Evolutionary conservation across 2,888 invertebrate species (phyloP).

Genomic region (Craniophora ligustri): DNA sequence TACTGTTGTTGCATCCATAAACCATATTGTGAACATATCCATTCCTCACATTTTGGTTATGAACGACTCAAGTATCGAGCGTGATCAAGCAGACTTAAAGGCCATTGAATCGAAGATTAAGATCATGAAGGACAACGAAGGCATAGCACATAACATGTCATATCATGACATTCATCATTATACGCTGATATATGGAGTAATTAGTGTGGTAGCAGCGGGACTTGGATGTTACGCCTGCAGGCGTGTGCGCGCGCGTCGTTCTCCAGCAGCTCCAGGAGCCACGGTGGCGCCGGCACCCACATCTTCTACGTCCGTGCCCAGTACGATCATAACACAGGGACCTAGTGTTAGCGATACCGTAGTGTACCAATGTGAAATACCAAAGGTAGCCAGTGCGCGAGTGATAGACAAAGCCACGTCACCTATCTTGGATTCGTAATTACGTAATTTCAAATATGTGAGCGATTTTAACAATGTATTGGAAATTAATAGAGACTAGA

Average conservation of each 20-base stretch:
- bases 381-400: neutral
- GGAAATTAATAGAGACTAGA: too few relatives aligned
- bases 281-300: neutral
- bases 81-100: neutral
- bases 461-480: too few relatives aligned
- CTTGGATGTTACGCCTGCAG: neutral
- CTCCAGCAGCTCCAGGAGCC: neutral
- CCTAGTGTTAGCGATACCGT: slow-evolving; percentile 2
- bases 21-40: slow-evolving; percentile 9
- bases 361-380: neutral
- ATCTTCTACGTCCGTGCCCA: neutral
- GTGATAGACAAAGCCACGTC: neutral
- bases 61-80: slow-evolving; percentile 3
- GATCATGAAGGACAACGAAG: neutral
- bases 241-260: neutral
- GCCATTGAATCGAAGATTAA: neutral
- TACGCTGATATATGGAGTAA: slow-evolving; percentile 1
- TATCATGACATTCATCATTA: slow-evolving; percentile 9
- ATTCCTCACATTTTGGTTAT: slow-evolving; percentile 5
- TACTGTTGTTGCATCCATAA: slow-evolving; percentile 6
- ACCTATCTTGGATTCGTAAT: too few relatives aligned
- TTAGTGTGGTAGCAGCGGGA: slow-evolving; percentile 6
- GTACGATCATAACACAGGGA: neutral
- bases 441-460: too few relatives aligned
- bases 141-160: neutral